A percentile compares a stretch with the other conserved stretches of the same genome.
phyloP scores from a whole-genome alignment of 2,888 invertebrate genomes.

The Deilephila porcellus region DNA sequence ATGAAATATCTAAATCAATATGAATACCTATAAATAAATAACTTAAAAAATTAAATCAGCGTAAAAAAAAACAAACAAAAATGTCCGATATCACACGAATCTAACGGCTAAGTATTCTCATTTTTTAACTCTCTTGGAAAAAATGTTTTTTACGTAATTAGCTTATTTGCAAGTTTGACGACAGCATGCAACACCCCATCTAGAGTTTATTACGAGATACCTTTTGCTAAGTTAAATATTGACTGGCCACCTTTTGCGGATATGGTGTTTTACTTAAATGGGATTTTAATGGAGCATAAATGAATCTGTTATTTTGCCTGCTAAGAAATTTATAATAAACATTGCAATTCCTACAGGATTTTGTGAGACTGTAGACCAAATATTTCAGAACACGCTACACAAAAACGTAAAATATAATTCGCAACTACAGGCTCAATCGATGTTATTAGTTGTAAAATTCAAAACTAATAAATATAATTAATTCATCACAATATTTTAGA shows the following conservation, averaged over 20 bases:
- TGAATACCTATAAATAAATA: no score
- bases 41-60: no score
- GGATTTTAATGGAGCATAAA: conserved; percentile 8
- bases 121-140: background rate
- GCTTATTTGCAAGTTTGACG: conserved; percentile 13
- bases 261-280: conserved; percentile 26
- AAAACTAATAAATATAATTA: background rate
- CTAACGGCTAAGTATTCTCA: no score
- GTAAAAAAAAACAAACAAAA: no score
- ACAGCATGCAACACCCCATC: conserved; percentile 32
- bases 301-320: background rate
- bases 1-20: no score
- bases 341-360: background rate
- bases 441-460: no score
- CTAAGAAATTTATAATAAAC: background rate
- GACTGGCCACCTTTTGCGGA: conserved; percentile 32
- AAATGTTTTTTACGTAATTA: background rate
- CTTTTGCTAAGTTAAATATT: conserved; percentile 37
- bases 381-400: no score
- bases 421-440: no score
- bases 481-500: background rate
- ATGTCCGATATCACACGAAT: no score
- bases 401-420: no score
- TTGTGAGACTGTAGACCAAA: no score
- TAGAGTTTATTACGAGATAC: conserved; percentile 33